phyloP scores from a whole-genome alignment of 2,888 invertebrate genomes.

The Lithodes maja region DNA sequence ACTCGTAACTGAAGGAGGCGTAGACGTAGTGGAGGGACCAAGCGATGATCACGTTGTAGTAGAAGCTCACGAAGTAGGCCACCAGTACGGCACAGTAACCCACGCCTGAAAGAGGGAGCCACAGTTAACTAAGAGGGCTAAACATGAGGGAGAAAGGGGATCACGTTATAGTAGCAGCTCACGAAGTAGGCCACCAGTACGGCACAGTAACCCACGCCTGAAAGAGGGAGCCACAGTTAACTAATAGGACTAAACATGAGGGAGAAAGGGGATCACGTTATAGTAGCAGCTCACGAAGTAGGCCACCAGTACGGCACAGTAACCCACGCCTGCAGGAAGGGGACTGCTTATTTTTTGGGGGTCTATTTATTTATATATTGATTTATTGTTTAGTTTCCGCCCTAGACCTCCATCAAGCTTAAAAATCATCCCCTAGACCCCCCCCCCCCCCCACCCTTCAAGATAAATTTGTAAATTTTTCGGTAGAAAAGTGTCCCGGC shows the following conservation, averaged over 20 bases:
- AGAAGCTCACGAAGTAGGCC: slow-evolving; percentile 86
- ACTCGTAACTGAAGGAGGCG: slow-evolving; percentile 81
- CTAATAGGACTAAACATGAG: too few species aligned
- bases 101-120: slow-evolving; percentile 78
- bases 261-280: slow-evolving; percentile 81
- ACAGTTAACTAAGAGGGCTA: too few species aligned
- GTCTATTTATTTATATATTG: too few species aligned
- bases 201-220: slow-evolving; percentile 87
- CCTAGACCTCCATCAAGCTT: too few species aligned
- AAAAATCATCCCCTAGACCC: too few species aligned
- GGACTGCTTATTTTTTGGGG: too few species aligned
- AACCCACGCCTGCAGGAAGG: slow-evolving; percentile 87
- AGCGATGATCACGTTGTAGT: slow-evolving; percentile 89
- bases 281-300: slow-evolving; percentile 88
- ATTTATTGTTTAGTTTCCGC: too few species aligned
- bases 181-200: slow-evolving; percentile 86
- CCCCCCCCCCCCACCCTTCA: too few species aligned
- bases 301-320: slow-evolving; percentile 86
- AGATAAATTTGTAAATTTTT: too few species aligned
- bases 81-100: slow-evolving; percentile 87
- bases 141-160: slow-evolving; percentile 73
- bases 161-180: slow-evolving; percentile 89
- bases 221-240: too few species aligned
- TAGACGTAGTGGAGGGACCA: slow-evolving; percentile 89
- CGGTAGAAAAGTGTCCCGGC: too few species aligned